phyloP scores from a whole-genome alignment of 2,113 vertebrate species.

The Blennius ocellaris region DNA sequence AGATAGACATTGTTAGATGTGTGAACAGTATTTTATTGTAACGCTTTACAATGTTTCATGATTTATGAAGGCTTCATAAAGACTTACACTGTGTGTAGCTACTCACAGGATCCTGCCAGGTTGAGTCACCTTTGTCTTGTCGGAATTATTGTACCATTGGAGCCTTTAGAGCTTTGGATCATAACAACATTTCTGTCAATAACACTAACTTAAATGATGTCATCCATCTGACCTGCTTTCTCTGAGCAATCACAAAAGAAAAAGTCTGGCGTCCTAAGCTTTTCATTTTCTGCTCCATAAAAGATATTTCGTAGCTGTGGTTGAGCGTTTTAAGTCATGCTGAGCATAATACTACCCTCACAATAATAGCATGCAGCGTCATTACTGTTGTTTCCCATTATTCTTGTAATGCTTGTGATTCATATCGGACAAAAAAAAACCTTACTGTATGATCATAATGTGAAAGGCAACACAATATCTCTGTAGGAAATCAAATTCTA shows the following conservation, averaged over 20 bases:
- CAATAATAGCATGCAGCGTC: neutral
- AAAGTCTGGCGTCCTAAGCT: constrained; percentile 9
- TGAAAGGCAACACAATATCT: neutral
- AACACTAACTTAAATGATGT: constrained; percentile 50
- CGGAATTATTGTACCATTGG: constrained; percentile 51
- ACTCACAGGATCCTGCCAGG: constrained; percentile 49
- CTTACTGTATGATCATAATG: neutral
- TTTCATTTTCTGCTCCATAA: constrained; percentile 15
- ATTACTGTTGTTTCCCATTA: constrained; percentile 9
- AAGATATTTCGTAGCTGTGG: neutral
- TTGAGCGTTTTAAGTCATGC: constrained; percentile 16
- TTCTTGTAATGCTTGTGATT: constrained; percentile 1
- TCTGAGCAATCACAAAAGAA: constrained; percentile 43
- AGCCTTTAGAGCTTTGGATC: constrained; percentile 54
- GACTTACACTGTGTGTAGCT: neutral
- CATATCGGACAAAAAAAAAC: neutral
- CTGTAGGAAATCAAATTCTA: neutral
- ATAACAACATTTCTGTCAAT: constrained; percentile 64
- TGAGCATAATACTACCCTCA: neutral
- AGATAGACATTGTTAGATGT: constrained; percentile 39
- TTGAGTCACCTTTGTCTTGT: constrained; percentile 37
- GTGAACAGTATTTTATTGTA: constrained; percentile 39
- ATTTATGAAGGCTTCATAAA: constrained; percentile 28
- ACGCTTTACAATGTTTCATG: neutral
- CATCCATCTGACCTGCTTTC: constrained; percentile 64